Evolutionary conservation across 2,797 vertebrate species (phyloP), one percentile per base, ranked within the genome.

Genomic region (Rhinella marina): DNA sequence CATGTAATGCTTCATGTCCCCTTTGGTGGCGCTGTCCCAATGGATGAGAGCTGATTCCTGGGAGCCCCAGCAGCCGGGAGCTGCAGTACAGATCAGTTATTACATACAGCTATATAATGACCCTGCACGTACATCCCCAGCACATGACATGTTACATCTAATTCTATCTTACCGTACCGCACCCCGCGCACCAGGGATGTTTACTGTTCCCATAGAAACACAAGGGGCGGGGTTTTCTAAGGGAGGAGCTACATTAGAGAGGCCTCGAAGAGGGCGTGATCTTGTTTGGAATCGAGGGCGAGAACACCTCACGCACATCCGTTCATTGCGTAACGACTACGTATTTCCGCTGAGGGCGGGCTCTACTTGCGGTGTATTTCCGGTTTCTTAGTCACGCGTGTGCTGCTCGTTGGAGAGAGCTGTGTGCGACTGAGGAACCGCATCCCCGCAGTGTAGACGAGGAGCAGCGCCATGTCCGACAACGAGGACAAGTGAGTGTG

Each of bases 121-220:
- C 32, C 32, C 2, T 32, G 32, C 32, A 32, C 32, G 32, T 32
- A 54, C 54, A 12, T 12, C 54, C 8, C 12, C 52, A 9, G 12
- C 52, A 54, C 5, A 9, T n/a, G 50, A 54, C 52, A 54, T 54
- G 8, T 54, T 54, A 12, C 52, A 9, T 54, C 52, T 12, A 3
- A 54, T 57, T 16, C 13, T 14, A 62, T 64, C 64, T 68, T 68
- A 68, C 64, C 64, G 61, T 23, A 62, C 6, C n/a, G 19, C 10
- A 10, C 32, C 2, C 19, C 7, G 75, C 6, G 12, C 50, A 17
- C 29, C 32, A 2, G 59, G 7, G 10, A 73, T 61, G 8, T 5
- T 32, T 66, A 8, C 23, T 10, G 81, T 89, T 52, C 17, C 90
- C 88, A 5, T 0, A 89, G 84, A 77, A 91, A 91, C 91, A 61